These are phyloP conservation scores for Luperina testacea DNA, from an alignment of 2,888 invertebrate species.

Conservation along the genomic window DNA sequence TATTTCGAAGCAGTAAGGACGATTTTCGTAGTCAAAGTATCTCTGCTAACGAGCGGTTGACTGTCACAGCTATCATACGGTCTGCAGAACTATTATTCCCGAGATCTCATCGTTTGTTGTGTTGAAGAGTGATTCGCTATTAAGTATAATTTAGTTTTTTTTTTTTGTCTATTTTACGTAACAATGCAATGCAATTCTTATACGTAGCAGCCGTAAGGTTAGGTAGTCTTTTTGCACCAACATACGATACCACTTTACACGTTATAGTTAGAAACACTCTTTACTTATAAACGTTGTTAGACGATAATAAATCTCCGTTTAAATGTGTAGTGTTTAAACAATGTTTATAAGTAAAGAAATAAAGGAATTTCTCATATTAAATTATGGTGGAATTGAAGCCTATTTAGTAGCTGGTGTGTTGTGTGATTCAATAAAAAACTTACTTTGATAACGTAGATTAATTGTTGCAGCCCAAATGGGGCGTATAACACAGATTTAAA, in stretches of 20 bases:
- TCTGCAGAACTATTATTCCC: slow-evolving; percentile 62
- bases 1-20: background rate
- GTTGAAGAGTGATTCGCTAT: slow-evolving; percentile 61
- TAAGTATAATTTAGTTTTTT: slow-evolving; percentile 51
- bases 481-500: slow-evolving; percentile 16
- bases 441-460: background rate
- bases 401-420: slow-evolving; percentile 23
- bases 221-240: slow-evolving; percentile 74
- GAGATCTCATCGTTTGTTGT: slow-evolving; percentile 68
- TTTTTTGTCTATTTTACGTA: slow-evolving; percentile 48
- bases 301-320: slow-evolving; percentile 13
- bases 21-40: background rate
- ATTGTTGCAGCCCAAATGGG: background rate
- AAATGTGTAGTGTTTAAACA: slow-evolving; percentile 18
- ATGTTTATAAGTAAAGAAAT: slow-evolving; percentile 53
- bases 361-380: slow-evolving; percentile 35
- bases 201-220: slow-evolving; percentile 46
- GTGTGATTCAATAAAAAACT: slow-evolving; percentile 18
- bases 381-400: slow-evolving; percentile 12
- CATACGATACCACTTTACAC: slow-evolving; percentile 51
- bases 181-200: slow-evolving; percentile 62
- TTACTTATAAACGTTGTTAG: slow-evolving; percentile 48
- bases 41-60: background rate
- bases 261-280: slow-evolving; percentile 34
- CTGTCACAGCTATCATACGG: slow-evolving; percentile 29